Evolutionary conservation across 2,797 vertebrate genomes (phyloP).

Genomic region (Sphenodon punctatus): DNA sequence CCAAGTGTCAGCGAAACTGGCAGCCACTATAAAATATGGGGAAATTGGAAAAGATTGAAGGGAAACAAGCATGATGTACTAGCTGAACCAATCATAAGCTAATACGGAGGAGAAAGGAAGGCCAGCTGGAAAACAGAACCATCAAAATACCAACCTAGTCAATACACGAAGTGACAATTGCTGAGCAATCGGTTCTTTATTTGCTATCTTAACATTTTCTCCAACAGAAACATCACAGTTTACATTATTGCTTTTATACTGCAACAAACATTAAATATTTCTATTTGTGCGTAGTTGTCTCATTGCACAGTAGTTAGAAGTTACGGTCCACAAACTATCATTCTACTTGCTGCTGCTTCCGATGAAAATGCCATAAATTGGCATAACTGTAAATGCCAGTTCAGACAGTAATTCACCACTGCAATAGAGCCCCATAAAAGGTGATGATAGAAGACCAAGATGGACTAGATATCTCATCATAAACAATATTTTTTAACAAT

Average conservation of each 20-base stretch:
- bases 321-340: slow-evolving; percentile 1
- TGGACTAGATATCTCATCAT: not conserved
- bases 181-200: slow-evolving; percentile 64
- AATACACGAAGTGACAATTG: not conserved
- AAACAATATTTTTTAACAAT: not conserved
- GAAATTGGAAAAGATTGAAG: not conserved
- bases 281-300: slow-evolving; percentile 22
- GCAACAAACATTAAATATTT: slow-evolving; percentile 6
- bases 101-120: not conserved
- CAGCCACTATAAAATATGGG: not conserved
- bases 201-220: slow-evolving; percentile 61
- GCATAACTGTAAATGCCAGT: not conserved
- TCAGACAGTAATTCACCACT: not conserved
- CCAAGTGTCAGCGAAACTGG: not conserved
- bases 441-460: not conserved
- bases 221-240: slow-evolving; percentile 60
- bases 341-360: not conserved
- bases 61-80: not conserved
- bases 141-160: too few species aligned
- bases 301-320: slow-evolving; percentile 53
- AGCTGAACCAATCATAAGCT: not conserved
- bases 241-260: slow-evolving; percentile 68
- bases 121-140: not conserved
- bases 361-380: not conserved
- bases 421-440: slow-evolving; percentile 28